Percentiles rank a stretch among this genome's conserved stretches.
Evolutionary conservation across 2,113 vertebrate genomes (phyloP).

Genomic region (Cavia porcellus): DNA sequence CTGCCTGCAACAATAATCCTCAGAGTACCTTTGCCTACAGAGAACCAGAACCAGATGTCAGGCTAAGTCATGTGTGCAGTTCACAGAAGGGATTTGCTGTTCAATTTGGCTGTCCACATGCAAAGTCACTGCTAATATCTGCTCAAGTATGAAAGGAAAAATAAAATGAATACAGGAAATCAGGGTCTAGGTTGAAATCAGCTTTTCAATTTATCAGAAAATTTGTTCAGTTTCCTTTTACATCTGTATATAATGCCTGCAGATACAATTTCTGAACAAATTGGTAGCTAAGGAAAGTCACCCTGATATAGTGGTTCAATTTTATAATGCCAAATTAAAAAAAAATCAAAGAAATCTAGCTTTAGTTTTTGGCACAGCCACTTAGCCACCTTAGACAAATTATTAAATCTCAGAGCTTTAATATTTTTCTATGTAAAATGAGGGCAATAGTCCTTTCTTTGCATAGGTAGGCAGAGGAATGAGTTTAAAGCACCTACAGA

Average conservation of each 20-base stretch:
- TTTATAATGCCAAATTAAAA: background rate
- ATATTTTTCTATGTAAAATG: background rate
- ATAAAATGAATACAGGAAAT: constrained; percentile 35
- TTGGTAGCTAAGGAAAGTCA: background rate
- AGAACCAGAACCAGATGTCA: background rate
- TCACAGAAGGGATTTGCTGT: background rate
- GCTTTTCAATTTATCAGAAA: constrained; percentile 54
- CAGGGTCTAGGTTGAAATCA: constrained; percentile 16
- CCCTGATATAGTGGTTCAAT: background rate
- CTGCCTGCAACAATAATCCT: too few relatives aligned
- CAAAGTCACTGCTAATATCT: constrained; percentile 28
- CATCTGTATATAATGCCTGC: background rate
- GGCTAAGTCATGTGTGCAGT: background rate
- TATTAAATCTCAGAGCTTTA: constrained; percentile 24
- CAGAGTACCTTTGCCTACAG: background rate
- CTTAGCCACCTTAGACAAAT: constrained; percentile 3
- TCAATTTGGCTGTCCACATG: background rate
- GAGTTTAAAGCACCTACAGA: background rate
- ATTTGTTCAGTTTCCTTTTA: constrained; percentile 26
- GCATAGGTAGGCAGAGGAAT: background rate
- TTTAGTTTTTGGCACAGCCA: constrained; percentile 33
- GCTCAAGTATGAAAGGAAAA: constrained; percentile 24
- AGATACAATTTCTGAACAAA: constrained; percentile 44
- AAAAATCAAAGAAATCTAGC: constrained; percentile 31
- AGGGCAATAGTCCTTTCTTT: background rate